These are phyloP conservation scores for Ectemnius continuus DNA, from an alignment of 2,888 invertebrate genomes.

Conservation along the genomic window DNA sequence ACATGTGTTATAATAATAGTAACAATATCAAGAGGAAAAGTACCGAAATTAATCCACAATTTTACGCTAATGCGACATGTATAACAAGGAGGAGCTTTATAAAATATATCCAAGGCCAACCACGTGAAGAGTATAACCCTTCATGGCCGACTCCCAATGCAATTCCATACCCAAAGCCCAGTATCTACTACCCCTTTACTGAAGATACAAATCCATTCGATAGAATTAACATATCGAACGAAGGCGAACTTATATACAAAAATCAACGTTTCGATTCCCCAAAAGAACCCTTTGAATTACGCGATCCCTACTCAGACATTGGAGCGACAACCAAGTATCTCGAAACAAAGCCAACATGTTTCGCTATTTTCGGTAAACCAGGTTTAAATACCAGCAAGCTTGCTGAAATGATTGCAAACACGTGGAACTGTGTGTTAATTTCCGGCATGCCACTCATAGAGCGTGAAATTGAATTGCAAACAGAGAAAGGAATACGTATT, in stretches of 20 bases:
- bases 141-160: slow-evolving; percentile 33
- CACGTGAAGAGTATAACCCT: slow-evolving; percentile 17
- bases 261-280: slow-evolving; percentile 53
- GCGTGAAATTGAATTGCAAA: slow-evolving; percentile 81
- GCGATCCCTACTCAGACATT: slow-evolving; percentile 79
- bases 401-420: slow-evolving; percentile 80
- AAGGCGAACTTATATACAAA: slow-evolving; percentile 17
- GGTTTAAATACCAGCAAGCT: slow-evolving; percentile 79
- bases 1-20: neutral
- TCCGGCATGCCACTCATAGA: slow-evolving; percentile 80
- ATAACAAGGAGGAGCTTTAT: slow-evolving; percentile 67
- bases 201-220: slow-evolving; percentile 77
- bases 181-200: slow-evolving; percentile 77
- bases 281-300: slow-evolving; percentile 52
- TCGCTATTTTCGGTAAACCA: slow-evolving; percentile 82
- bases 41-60: neutral
- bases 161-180: slow-evolving; percentile 73
- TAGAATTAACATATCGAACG: slow-evolving; percentile 63
- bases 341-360: slow-evolving; percentile 80
- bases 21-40: neutral
- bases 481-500: slow-evolving; percentile 81
- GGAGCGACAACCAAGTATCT: slow-evolving; percentile 80
- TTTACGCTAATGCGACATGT: slow-evolving; percentile 56
- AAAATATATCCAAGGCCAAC: slow-evolving; percentile 59
- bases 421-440: slow-evolving; percentile 81